Evolutionary conservation across 2,113 vertebrate genomes (phyloP), one percentile per base, ranked within the genome.

Genomic region (Trachemys scripta): DNA sequence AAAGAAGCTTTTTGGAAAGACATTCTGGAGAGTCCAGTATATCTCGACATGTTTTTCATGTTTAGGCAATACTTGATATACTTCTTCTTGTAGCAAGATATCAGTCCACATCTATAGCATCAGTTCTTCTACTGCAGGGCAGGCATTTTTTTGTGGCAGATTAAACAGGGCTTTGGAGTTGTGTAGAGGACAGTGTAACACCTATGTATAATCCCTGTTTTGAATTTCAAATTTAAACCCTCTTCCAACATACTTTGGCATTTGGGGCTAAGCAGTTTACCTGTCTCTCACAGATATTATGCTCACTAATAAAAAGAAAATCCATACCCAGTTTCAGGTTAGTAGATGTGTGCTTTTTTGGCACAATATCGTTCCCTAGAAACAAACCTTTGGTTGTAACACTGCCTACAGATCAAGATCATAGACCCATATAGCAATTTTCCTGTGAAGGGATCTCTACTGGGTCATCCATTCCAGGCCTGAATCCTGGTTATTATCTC

Each of bases 101-200:
- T 1, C 8, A 42, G 27, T 27, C 78, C 83, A 2, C 0, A 0
- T 12, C 62, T 56, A 13, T 69, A 78, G 87, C 49, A 16, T 35
- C 1, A 0, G 47, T 2, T 0, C 38, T 10, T 59, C 62, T 19
- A 0, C 17, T 88, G 19, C n/a, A 38, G 83, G 13, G 56, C 69
- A 80, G 62, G 13, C 24, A 8, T 76, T 85, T 80, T 24, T 1
- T 38, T 38, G 49, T 42, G 0, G 16, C 65, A 38, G 65, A 75
- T 91, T 90, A 78, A 56, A 79, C 49, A 1, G 16, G 27, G 24
- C 51, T 82, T 78, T 45, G 10, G 8, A 1, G 50, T 56, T 27
- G 82, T 2, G 10, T 16, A 1, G 1, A 14, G 42, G 75, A n/a
- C 10, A 3, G 11, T 11, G n/a, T 1, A 76, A 45, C 22, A 17